These are phyloP conservation scores for Halesus radiatus DNA, from an alignment of 1,140 invertebrate species.

Conservation along the genomic window DNA sequence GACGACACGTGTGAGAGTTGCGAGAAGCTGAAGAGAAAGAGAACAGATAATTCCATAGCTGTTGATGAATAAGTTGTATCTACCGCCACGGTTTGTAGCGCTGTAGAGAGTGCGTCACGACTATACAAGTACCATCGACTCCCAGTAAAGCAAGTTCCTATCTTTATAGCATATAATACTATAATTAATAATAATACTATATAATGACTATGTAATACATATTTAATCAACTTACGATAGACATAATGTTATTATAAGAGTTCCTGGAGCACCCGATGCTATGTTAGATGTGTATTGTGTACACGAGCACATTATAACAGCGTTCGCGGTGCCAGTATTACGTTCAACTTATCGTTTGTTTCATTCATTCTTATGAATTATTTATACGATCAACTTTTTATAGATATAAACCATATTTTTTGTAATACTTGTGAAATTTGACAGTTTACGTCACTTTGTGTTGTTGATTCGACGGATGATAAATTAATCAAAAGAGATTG, in stretches of 20 bases:
- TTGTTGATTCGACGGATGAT: constrained; percentile 2
- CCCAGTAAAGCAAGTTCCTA: constrained; percentile 80
- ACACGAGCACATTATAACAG: constrained; percentile 69
- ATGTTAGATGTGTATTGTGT: constrained; percentile 56
- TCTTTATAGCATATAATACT: constrained; percentile 74
- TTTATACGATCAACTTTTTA: constrained; percentile 53
- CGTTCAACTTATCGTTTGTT: constrained; percentile 44
- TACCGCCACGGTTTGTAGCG: constrained; percentile 15
- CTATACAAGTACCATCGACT: constrained; percentile 65
- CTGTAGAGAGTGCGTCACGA: constrained; percentile 44
- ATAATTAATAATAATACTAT: constrained; percentile 73
- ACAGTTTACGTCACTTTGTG: constrained; percentile 2
- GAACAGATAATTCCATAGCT: not conserved
- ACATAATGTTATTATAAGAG: constrained; percentile 70
- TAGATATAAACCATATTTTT: constrained; percentile 46
- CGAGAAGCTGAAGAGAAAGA: not conserved
- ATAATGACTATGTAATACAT: constrained; percentile 73
- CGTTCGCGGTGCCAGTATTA: constrained; percentile 49
- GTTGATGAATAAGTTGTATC: not conserved
- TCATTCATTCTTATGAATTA: constrained; percentile 52
- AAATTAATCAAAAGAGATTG: not conserved
- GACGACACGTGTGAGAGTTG: not conserved
- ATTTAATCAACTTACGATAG: constrained; percentile 72
- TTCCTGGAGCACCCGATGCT: constrained; percentile 70
- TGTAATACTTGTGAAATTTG: constrained; percentile 34